phyloP scores from a whole-genome alignment of 2,797 vertebrate genomes.

The Chrosomus eos region DNA sequence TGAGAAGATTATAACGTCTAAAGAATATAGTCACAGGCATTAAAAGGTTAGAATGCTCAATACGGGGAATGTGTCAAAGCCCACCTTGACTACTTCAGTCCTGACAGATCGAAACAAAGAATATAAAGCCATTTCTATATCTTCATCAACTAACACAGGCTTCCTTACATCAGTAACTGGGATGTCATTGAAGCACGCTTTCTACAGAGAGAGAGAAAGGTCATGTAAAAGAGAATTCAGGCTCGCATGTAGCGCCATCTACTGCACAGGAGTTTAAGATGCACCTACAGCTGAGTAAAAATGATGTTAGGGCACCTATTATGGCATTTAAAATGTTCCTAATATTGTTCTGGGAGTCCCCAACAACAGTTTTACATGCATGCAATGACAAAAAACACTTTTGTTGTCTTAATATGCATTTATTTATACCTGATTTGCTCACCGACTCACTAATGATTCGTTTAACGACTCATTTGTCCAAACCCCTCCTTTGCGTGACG shows the following conservation, averaged over 20 bases:
- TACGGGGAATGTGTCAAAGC: conserved; percentile 13
- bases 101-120: conserved; percentile 65
- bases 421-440: too few species aligned
- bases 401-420: too few species aligned
- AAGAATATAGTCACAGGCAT: background rate
- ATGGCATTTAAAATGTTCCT: too few species aligned
- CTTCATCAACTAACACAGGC: background rate
- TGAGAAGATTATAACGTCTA: background rate
- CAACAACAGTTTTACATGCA: too few species aligned
- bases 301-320: too few species aligned
- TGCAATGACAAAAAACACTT: too few species aligned
- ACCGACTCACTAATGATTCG: too few species aligned
- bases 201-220: conserved; percentile 60
- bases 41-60: background rate
- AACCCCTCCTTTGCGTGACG: too few species aligned
- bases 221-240: conserved; percentile 40
- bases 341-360: too few species aligned
- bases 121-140: conserved; percentile 68
- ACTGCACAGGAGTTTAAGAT: conserved; percentile 59
- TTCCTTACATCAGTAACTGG: conserved; percentile 44
- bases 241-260: conserved; percentile 57
- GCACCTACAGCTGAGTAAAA: background rate
- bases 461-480: too few species aligned
- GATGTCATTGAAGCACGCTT: conserved; percentile 79
- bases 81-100: conserved; percentile 70